Conservation (phyloP, 2,888 invertebrate species). For the Cetonia aurata region DNA sequence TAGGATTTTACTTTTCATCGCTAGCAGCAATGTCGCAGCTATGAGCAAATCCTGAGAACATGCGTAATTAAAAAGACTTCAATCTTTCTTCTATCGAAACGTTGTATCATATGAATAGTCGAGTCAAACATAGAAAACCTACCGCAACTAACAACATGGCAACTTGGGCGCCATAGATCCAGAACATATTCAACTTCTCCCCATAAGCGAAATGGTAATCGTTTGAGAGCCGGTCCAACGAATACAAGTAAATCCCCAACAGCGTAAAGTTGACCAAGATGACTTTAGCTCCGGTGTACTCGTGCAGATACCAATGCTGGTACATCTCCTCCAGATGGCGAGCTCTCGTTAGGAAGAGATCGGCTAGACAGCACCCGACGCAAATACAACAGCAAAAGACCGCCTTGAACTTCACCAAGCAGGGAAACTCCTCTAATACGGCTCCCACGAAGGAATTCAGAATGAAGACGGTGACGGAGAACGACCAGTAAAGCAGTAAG, state of each 20-base stretch:
- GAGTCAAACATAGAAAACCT: constrained; percentile 31
- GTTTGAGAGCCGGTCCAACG: constrained; percentile 33
- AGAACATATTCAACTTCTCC: constrained; percentile 36
- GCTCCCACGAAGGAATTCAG: constrained; percentile 42
- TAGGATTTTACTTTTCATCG: too few relatives aligned
- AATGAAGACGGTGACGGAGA: constrained; percentile 37
- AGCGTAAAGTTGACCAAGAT: constrained; percentile 33
- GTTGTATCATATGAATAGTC: too few relatives aligned
- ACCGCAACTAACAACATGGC: constrained; percentile 64
- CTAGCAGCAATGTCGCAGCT: too few relatives aligned
- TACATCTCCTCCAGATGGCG: constrained; percentile 21
- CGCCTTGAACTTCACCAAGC: constrained; percentile 23
- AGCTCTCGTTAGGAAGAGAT: constrained; percentile 3
- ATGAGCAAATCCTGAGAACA: too few relatives aligned
- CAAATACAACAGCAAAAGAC: constrained; percentile 26
- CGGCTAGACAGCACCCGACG: constrained; percentile 24
- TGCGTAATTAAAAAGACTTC: too few relatives aligned
- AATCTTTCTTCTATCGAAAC: too few relatives aligned
- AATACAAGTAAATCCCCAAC: constrained; percentile 38
- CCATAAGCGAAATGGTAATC: constrained; percentile 45
- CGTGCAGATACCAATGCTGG: constrained; percentile 16
- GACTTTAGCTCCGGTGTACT: constrained; percentile 30
- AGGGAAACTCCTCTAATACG: constrained; percentile 38
- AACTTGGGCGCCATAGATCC: constrained; percentile 52
- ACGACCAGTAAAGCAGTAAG: constrained; percentile 41